Base-by-base conservation (phyloP, 1,140 invertebrate species). In the Bombus ignitus region DNA sequence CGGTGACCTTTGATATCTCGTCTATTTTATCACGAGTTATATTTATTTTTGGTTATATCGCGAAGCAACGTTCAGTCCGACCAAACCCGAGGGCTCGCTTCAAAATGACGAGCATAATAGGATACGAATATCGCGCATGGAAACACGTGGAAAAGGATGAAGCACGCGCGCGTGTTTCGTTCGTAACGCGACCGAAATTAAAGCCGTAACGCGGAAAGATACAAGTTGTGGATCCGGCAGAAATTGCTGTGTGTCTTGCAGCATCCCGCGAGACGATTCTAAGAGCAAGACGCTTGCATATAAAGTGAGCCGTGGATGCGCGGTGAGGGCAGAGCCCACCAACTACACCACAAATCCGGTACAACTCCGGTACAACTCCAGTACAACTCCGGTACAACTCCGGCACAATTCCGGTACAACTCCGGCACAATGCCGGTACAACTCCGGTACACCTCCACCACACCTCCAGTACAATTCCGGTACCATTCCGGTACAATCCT, bases 211-310 rank as follows among this genome's bases (percentile, higher is more conserved):
- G 72, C 80, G 83, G 70, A 73, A 81, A 81, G 81, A 83, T 86
- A 88, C 86, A 84, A 88, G 78, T 87, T 88, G 89, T 70, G 90
- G 87, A 91, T 90, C 83, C 86, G 57, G 35, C 70, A 86, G 89
- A 88, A 91, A 91, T 91, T 91, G 87, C 89, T 74, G 77, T 79
- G 87, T 71, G 88, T 83, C 83, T 91, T 80, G 86, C 87, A 76
- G n/a, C 78, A 66, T 90, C 83, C 81, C 89, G 62, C n/a, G 81
- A 71, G 89, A 87, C 81, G 71, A 81, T 81, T 88, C 77, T 84
- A 77, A 87, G 76, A 88, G 78, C 74, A 84, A 77, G 70, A 73
- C 75, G 89, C 81, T 86, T 91, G 87, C 89, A 90, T 91, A 91
- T 88, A 91, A 91, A 90, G 83, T 81, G 86, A 72, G 80, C 80